A percentile compares a stretch with the other conserved stretches of the same genome.
phyloP scores from a whole-genome alignment of 2,888 invertebrate genomes.

The Yponomeuta evonymella region DNA sequence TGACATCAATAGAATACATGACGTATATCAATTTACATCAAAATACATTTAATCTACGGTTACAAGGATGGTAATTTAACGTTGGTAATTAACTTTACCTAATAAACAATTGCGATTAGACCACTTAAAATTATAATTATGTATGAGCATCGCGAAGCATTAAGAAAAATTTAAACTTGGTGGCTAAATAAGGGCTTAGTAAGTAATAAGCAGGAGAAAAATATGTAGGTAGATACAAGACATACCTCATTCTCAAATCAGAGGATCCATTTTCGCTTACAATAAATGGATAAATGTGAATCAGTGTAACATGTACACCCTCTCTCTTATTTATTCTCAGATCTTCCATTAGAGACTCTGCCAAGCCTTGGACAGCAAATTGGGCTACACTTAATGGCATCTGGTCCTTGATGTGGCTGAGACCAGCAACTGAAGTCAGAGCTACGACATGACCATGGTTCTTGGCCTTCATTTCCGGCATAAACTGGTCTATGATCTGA shows the following conservation, averaged over 20 bases:
- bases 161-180: no score
- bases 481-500: conserved; percentile 76
- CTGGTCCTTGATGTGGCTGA: conserved; percentile 75
- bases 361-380: conserved; percentile 80
- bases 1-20: no score
- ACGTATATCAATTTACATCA: no score
- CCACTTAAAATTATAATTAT: no score
- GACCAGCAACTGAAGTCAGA: conserved; percentile 78
- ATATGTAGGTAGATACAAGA: conserved; percentile 12
- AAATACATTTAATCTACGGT: no score
- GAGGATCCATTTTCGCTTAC: conserved; percentile 68
- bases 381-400: conserved; percentile 79
- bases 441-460: conserved; percentile 78
- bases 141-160: no score
- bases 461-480: conserved; percentile 76
- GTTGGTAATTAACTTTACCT: no score
- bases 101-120: no score
- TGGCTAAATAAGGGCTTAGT: no score
- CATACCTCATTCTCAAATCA: conserved; percentile 74
- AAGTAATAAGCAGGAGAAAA: conserved; percentile 5
- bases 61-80: no score
- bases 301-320: conserved; percentile 76
- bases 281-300: conserved; percentile 79
- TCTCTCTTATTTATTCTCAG: conserved; percentile 72
- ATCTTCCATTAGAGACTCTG: conserved; percentile 78